Percentiles rank a stretch among this genome's conserved stretches.
phyloP scores from a whole-genome alignment of 1,140 invertebrate species.

The Heliothis subflexa region DNA sequence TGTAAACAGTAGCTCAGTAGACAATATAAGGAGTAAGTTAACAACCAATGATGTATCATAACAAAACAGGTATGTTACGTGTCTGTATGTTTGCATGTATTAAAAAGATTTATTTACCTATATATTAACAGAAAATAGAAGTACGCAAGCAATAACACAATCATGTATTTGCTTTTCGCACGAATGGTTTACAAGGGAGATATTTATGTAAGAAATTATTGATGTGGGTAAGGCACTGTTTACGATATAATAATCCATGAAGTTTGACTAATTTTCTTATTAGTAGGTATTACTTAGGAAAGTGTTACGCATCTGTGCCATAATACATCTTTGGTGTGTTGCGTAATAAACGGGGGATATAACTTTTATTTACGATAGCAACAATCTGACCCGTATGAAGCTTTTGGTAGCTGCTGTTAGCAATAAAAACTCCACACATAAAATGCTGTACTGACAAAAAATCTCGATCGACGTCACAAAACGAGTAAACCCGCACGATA shows the following conservation, averaged over 20 bases:
- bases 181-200: neutral
- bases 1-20: neutral
- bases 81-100: neutral
- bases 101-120: neutral
- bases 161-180: neutral
- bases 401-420: neutral
- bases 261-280: neutral
- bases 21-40: neutral
- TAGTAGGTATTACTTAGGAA: neutral
- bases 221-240: neutral
- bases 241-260: neutral
- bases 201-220: neutral
- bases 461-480: neutral
- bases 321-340: neutral
- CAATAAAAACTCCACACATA: slow-evolving; percentile 16
- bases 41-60: neutral
- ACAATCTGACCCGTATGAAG: slow-evolving; percentile 20
- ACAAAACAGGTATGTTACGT: neutral
- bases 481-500: slow-evolving; percentile 2
- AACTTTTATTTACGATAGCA: slow-evolving; percentile 23
- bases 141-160: neutral
- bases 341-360: slow-evolving; percentile 5
- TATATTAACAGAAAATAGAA: slow-evolving; percentile 1
- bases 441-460: neutral
- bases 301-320: neutral